phyloP scores from a whole-genome alignment of 2,888 invertebrate genomes.

The Coremacera marginata region DNA sequence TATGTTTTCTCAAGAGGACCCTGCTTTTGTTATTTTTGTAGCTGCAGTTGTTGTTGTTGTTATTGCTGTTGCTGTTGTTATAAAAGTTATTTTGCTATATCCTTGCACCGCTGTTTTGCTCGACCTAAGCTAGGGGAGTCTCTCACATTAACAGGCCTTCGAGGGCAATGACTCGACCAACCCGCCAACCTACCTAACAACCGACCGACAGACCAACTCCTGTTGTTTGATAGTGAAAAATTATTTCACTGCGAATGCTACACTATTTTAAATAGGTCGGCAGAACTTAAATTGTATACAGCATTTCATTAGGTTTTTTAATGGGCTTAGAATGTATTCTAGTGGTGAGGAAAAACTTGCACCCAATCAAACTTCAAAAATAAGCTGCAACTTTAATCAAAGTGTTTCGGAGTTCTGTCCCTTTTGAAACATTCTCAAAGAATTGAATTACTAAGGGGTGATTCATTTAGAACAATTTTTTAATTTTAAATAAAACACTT shows the following conservation, averaged over 20 bases:
- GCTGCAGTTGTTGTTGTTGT: not conserved
- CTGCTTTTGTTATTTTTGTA: not conserved
- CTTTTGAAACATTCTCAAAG: not conserved
- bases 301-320: conserved; percentile 5
- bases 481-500: no score
- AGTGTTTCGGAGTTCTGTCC: not conserved
- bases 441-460: no score
- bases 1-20: conserved; percentile 43
- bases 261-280: conserved; percentile 11
- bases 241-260: not conserved
- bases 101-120: not conserved
- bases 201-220: not conserved
- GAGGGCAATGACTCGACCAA: conserved; percentile 21
- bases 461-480: no score
- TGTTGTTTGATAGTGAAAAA: not conserved
- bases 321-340: not conserved
- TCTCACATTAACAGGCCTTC: not conserved
- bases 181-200: not conserved
- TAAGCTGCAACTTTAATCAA: not conserved
- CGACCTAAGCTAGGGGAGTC: not conserved
- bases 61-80: conserved; percentile 18
- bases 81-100: not conserved
- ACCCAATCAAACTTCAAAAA: no score
- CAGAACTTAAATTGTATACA: not conserved
- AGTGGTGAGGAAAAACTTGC: no score